Conservation (phyloP, 2,797 vertebrate species). For the Sebastes flavidus region DNA sequence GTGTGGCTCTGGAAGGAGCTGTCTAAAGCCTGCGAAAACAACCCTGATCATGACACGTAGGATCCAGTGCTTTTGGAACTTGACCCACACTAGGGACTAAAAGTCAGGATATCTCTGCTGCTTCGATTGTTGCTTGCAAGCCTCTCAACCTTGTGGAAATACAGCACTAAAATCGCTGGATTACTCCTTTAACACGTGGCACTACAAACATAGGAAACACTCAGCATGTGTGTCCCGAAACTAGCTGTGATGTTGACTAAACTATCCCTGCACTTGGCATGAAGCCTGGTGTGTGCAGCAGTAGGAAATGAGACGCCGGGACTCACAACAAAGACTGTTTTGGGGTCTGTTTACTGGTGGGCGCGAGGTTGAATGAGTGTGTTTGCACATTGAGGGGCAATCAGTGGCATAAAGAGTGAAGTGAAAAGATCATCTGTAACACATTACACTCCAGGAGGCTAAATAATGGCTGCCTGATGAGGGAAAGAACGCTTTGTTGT, state of each 20-base stretch:
- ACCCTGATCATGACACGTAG: not conserved
- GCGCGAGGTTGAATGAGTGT: conserved; percentile 16
- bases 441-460: conserved; percentile 64
- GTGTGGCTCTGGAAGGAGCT: not conserved
- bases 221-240: conserved; percentile 19
- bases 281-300: conserved; percentile 15
- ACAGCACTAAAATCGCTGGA: not conserved
- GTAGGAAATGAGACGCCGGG: conserved; percentile 32
- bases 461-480: conserved; percentile 61
- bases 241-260: conserved; percentile 38
- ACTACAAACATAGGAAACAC: conserved; percentile 23
- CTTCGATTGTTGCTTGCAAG: not conserved
- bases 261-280: conserved; percentile 40
- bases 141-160: not conserved
- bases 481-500: conserved; percentile 49
- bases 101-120: not conserved
- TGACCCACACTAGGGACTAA: not conserved
- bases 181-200: conserved; percentile 24
- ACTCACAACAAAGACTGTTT: conserved; percentile 51
- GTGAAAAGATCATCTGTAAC: conserved; percentile 67
- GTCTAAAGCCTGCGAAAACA: not conserved
- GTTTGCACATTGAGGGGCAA: conserved; percentile 29
- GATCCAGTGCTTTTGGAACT: not conserved
- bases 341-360: conserved; percentile 38
- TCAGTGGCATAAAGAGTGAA: conserved; percentile 29